Evolutionary conservation across 2,888 invertebrate genomes (phyloP), one percentile per base, ranked within the genome.

Genomic region (Tenodera sinensis): DNA sequence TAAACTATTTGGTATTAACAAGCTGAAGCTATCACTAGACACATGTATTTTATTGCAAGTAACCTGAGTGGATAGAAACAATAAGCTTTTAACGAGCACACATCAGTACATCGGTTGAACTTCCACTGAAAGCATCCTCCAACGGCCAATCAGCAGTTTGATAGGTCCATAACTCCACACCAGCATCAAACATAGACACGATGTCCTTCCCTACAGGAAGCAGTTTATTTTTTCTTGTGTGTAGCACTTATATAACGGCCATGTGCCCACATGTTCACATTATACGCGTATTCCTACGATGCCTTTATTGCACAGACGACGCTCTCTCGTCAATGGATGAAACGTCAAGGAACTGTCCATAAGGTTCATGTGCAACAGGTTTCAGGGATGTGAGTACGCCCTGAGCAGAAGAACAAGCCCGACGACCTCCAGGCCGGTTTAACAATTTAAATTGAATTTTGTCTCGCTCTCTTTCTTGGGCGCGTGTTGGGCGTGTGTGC

Each of bases 391-490:
- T 20, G 54, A 71, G 25, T 71, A 71, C 54, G 54, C 54, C 54
- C 54, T 20, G 54, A 71, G 54, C 20, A 71, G 54, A 71, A 71
- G 54, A 71, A 71, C 54, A 71, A 71, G 54, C 54, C 54, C 54
- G 25, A 4, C 54, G 54, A 71, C 54, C 54, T 71, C 54, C 54
- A 71, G 54, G 54, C 54, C 54, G 54, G 54, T 87, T 27, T 87
- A 82, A 87, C 87, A 87, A 87, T 87, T 81, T 82, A 87, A 87
- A 81, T 82, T 81, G 81, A 87, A 87, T 87, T 82, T 71, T 71
- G 20, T 71, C 54, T 71, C 15, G 15, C 54, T 71, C 54, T 71
- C 54, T 71, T 71, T 71, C 54, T 71, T 30, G 82, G 82, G 34
- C 82, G 81, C 30, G 71, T 85, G 85, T 47, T 27, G 71, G 20